phyloP scores from a whole-genome alignment of 2,888 invertebrate species.

The Papilio elwesi region DNA sequence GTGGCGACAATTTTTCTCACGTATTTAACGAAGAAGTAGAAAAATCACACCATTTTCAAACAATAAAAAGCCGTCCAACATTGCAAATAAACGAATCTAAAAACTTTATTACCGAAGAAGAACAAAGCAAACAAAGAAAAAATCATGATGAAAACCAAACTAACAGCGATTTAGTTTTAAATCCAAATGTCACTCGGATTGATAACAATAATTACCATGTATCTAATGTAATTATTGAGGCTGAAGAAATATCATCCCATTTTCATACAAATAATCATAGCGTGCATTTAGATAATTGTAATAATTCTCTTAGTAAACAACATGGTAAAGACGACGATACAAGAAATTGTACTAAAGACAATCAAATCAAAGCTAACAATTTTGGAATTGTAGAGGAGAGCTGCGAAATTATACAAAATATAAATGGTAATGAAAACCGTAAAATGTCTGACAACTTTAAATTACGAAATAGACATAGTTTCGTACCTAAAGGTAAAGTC shows the following conservation, averaged over 20 bases:
- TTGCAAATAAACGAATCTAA: neutral
- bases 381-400: constrained; percentile 23
- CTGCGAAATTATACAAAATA: constrained; percentile 36
- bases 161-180: neutral
- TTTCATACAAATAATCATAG: neutral
- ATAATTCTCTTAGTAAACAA: neutral
- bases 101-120: constrained; percentile 15
- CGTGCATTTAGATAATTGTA: neutral
- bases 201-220: neutral
- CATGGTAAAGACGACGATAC: neutral
- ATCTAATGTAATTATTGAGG: neutral
- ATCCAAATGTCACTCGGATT: neutral
- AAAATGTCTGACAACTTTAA: constrained; percentile 57
- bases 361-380: constrained; percentile 26
- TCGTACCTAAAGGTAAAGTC: constrained; percentile 83
- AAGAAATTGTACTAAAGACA: constrained; percentile 27
- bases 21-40: constrained; percentile 7
- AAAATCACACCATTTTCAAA: constrained; percentile 30
- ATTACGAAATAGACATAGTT: constrained; percentile 73
- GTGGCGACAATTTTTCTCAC: neutral
- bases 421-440: constrained; percentile 37
- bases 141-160: neutral
- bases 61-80: neutral
- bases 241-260: no score
- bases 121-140: constrained; percentile 1